phyloP scores from a whole-genome alignment of 2,888 invertebrate species.

The Drosophila mercatorum region DNA sequence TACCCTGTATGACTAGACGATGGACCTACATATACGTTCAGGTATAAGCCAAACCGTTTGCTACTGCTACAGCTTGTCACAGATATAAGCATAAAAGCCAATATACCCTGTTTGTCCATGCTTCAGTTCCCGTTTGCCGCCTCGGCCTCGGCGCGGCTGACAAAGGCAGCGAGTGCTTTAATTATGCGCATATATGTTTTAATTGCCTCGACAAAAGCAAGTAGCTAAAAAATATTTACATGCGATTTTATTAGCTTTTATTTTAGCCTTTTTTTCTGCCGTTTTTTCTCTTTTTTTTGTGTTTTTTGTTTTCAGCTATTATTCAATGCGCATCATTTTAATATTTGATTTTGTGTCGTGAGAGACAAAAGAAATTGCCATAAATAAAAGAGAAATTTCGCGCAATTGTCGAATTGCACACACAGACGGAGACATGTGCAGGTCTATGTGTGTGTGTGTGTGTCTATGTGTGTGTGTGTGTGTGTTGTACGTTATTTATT shows the following conservation, averaged over 20 bases:
- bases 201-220: constrained; percentile 51
- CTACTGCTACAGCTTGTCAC: not conserved
- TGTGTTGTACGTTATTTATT: constrained; percentile 8
- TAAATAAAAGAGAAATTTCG: constrained; percentile 77
- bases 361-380: constrained; percentile 71
- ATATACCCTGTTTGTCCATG: not conserved
- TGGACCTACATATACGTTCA: not conserved
- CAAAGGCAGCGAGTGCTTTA: constrained; percentile 43
- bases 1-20: not conserved
- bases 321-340: constrained; percentile 61
- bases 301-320: constrained; percentile 13
- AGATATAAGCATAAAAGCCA: too few relatives aligned
- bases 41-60: not conserved
- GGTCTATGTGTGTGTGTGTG: not conserved
- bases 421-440: not conserved
- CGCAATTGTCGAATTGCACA: constrained; percentile 63
- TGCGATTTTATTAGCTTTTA: constrained; percentile 28
- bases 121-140: not conserved
- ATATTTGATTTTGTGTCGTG: constrained; percentile 65
- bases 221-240: constrained; percentile 50
- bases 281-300: constrained; percentile 8
- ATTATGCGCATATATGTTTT: constrained; percentile 57
- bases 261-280: constrained; percentile 31
- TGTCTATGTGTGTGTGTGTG: constrained; percentile 6
- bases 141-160: constrained; percentile 14